These are phyloP conservation scores for Turnix velox DNA, from an alignment of 2,113 vertebrate genomes.

Conservation along the genomic window DNA sequence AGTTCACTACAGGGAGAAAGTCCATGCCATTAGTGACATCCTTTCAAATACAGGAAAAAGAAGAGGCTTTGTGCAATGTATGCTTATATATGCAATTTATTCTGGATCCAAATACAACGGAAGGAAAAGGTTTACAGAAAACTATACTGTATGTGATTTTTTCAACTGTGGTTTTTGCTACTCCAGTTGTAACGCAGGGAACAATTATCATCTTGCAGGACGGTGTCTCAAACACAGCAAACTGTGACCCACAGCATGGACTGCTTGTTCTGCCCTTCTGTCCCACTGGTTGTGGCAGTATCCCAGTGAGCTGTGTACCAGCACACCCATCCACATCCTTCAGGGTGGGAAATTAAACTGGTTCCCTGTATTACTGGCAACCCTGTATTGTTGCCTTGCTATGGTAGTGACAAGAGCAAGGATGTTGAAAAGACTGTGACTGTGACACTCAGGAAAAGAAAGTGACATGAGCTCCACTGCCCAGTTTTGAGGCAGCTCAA, in stretches of 20 bases:
- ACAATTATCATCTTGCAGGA: background rate
- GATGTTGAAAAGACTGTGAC: background rate
- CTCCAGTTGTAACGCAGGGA: background rate
- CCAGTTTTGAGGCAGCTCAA: background rate
- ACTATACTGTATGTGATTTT: background rate
- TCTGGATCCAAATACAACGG: background rate
- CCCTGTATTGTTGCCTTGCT: background rate
- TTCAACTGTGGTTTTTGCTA: background rate
- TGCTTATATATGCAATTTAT: background rate
- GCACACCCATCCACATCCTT: background rate
- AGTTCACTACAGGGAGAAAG: background rate
- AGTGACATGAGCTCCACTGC: background rate
- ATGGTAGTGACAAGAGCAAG: background rate
- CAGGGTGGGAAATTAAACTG: background rate
- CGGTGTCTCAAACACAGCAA: background rate
- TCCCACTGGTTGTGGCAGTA: rapidly evolving
- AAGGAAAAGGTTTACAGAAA: background rate
- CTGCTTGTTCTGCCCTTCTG: background rate
- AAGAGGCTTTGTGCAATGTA: background rate
- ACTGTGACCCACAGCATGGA: background rate
- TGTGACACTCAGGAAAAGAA: background rate
- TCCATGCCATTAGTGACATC: background rate
- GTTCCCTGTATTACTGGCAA: background rate
- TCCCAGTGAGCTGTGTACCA: background rate
- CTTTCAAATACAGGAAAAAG: background rate